Percentiles rank a stretch among this genome's conserved stretches.
Conservation (phyloP, 2,888 invertebrate genomes). For the Dicyrtoma fusca region DNA sequence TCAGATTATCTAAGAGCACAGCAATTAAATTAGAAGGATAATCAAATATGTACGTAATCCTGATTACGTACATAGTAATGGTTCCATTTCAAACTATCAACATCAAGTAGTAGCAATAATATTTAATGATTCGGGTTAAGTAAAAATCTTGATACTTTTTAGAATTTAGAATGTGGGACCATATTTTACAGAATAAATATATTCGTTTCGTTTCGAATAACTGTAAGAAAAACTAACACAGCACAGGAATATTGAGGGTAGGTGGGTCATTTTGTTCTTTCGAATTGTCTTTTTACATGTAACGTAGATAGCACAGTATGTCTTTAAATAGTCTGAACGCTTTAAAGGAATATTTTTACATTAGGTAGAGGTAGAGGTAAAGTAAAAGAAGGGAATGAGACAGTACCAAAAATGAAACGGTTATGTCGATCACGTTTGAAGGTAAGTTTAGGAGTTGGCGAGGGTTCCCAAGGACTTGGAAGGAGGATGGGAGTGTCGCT, state of each 20-base stretch:
- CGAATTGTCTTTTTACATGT: too few species aligned
- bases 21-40: background rate
- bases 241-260: too few species aligned
- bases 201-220: background rate
- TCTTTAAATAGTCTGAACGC: too few species aligned
- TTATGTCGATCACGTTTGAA: background rate
- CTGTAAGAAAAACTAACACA: background rate
- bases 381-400: background rate
- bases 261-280: too few species aligned
- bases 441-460: background rate
- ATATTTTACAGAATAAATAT: background rate
- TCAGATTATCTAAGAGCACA: too few species aligned
- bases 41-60: background rate
- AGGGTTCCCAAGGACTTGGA: constrained; percentile 8
- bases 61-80: too few species aligned
- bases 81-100: too few species aligned
- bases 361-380: background rate
- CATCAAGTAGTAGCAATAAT: too few species aligned
- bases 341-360: background rate
- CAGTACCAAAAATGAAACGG: constrained; percentile 16
- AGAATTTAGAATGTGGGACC: too few species aligned
- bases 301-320: too few species aligned
- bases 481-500: background rate
- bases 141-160: too few species aligned
- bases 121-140: too few species aligned